Conservation (phyloP, 2,797 vertebrate species). For the Squalus acanthias region DNA sequence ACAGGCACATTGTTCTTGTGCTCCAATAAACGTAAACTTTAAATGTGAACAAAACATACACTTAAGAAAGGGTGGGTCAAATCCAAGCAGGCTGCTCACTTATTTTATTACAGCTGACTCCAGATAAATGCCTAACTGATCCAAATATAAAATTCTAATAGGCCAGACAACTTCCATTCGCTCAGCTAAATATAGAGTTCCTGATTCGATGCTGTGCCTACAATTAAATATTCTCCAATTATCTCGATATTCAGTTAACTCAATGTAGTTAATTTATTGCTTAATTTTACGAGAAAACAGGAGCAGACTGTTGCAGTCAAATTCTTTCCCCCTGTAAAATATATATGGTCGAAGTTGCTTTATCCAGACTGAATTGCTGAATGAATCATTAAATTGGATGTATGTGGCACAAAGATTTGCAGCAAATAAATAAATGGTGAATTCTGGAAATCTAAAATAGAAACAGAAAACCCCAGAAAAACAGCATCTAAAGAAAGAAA, state of each 20-base stretch:
- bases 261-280: background rate
- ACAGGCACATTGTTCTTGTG: background rate
- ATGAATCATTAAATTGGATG: background rate
- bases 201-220: background rate
- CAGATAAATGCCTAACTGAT: constrained; percentile 3
- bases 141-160: constrained; percentile 12
- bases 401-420: background rate
- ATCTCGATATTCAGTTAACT: background rate
- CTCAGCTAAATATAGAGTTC: background rate
- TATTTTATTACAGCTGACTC: constrained; percentile 3
- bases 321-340: background rate
- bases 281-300: constrained; percentile 23
- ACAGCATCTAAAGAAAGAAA: background rate
- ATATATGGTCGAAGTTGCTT: background rate
- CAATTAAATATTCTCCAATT: constrained; percentile 25
- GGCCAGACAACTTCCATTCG: background rate
- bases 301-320: background rate
- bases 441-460: background rate
- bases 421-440: too few relatives aligned
- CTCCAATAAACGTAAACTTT: background rate
- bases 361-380: background rate
- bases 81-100: background rate
- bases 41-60: background rate
- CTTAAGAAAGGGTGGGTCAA: background rate
- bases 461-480: background rate